Evolutionary conservation across 1,140 invertebrate genomes (phyloP).

Genomic region (Dinothrombium tinctorium): DNA sequence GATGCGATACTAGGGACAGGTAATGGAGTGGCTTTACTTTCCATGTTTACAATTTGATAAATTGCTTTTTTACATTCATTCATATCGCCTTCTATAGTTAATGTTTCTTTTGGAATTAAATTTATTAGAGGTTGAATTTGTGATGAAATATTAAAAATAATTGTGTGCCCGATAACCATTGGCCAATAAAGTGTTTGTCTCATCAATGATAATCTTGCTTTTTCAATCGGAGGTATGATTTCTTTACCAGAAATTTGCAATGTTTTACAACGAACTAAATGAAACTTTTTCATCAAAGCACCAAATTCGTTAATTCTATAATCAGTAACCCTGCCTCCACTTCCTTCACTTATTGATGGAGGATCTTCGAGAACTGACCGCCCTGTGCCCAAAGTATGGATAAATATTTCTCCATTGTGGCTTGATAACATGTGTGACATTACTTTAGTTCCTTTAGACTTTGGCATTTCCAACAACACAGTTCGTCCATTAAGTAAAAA

Average conservation of each 20-base stretch:
- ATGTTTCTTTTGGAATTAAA: slow-evolving; percentile 51
- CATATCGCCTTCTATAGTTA: slow-evolving; percentile 62
- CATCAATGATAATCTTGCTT: slow-evolving; percentile 39
- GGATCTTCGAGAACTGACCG: slow-evolving; percentile 78
- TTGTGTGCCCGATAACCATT: slow-evolving; percentile 62
- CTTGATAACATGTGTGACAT: slow-evolving; percentile 77
- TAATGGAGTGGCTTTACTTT: slow-evolving; percentile 55
- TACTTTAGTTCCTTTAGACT: slow-evolving; percentile 56
- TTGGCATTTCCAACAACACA: slow-evolving; percentile 79
- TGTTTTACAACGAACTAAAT: slow-evolving; percentile 26
- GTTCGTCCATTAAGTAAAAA: slow-evolving; percentile 67
- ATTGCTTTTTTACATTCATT: slow-evolving; percentile 64
- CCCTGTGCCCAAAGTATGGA: slow-evolving; percentile 62
- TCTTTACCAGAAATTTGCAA: slow-evolving; percentile 5
- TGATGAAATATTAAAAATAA: slow-evolving; percentile 63
- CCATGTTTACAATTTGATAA: slow-evolving; percentile 50
- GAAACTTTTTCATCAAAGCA: slow-evolving; percentile 17
- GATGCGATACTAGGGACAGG: slow-evolving; percentile 31
- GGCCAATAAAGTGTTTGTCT: slow-evolving; percentile 75
- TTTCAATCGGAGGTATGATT: slow-evolving; percentile 18
- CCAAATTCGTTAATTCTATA: slow-evolving; percentile 39
- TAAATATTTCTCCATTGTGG: slow-evolving; percentile 86
- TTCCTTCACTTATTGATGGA: slow-evolving; percentile 76
- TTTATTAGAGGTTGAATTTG: slow-evolving; percentile 51
- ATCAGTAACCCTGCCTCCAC: slow-evolving; percentile 73